Percentiles rank a stretch among this genome's conserved stretches.
Conservation (phyloP, 2,797 vertebrate species). For the Varecia variegata region DNA sequence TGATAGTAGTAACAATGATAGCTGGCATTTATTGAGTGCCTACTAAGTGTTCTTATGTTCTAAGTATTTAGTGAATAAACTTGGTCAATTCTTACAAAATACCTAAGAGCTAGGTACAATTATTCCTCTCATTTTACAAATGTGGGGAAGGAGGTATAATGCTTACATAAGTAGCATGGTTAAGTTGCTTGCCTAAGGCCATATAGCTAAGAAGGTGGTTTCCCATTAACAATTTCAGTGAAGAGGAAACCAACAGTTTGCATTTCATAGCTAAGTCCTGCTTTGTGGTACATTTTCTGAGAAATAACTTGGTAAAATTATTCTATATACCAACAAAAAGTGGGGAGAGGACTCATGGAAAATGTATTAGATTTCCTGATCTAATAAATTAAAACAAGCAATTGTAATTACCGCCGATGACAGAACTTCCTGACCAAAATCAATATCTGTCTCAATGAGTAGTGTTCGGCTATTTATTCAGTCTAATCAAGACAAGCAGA, state of each 20-base stretch:
- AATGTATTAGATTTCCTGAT: slow-evolving; percentile 72
- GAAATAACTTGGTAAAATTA: slow-evolving; percentile 27
- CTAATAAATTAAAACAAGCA: slow-evolving; percentile 73
- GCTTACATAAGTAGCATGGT: background rate
- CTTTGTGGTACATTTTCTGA: slow-evolving; percentile 7
- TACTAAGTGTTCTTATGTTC: background rate
- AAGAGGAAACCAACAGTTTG: background rate
- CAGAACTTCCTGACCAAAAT: slow-evolving; percentile 71
- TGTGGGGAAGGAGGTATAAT: background rate
- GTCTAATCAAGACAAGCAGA: slow-evolving; percentile 64
- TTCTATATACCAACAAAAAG: slow-evolving; percentile 34
- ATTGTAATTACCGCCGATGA: slow-evolving; percentile 64
- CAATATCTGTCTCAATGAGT: slow-evolving; percentile 55
- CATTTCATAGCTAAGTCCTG: background rate
- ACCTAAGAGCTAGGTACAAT: background rate
- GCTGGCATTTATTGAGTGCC: background rate
- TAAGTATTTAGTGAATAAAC: slow-evolving; percentile 23
- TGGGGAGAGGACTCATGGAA: slow-evolving; percentile 55
- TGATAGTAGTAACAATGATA: background rate
- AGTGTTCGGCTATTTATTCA: slow-evolving; percentile 61
- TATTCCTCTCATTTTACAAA: background rate
- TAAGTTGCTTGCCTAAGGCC: background rate
- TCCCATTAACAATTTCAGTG: background rate
- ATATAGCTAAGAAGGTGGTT: background rate
- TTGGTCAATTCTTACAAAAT: background rate